These are phyloP conservation scores for Nothocercus nigrocapillus DNA, from an alignment of 2,113 vertebrate genomes.

Conservation along the genomic window DNA sequence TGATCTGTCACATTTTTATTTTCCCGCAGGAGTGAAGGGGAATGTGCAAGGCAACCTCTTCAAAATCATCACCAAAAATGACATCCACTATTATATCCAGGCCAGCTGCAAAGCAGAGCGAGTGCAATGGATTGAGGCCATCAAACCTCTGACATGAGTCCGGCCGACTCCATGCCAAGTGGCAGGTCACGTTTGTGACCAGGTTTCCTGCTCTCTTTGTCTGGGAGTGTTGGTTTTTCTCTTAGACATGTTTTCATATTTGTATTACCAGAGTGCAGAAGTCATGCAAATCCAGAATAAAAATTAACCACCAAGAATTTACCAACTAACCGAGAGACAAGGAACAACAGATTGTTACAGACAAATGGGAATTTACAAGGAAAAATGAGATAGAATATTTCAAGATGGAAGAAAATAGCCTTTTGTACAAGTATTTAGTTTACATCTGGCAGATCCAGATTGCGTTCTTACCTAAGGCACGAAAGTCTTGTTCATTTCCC, in stretches of 20 bases:
- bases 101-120: conserved; percentile 88
- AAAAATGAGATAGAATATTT: neutral
- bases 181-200: neutral
- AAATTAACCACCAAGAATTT: neutral
- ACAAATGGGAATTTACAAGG: neutral
- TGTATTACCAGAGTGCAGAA: neutral
- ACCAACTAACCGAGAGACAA: neutral
- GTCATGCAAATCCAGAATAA: neutral
- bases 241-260: neutral
- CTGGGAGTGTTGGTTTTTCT: neutral
- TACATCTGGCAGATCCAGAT: neutral
- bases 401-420: neutral
- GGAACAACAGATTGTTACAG: neutral
- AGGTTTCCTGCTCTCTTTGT: neutral
- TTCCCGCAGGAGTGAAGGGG: conserved; percentile 88
- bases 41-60: conserved; percentile 96
- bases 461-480: conserved; percentile 44
- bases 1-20: neutral
- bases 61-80: conserved; percentile 93
- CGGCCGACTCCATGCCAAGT: neutral
- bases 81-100: conserved; percentile 93
- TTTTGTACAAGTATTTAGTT: neutral
- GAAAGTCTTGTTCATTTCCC: neutral
- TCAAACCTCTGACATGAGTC: conserved; percentile 83
- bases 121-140: conserved; percentile 91